Evolutionary conservation across 2,113 vertebrate species (phyloP).

Genomic region (Pelusios castaneus): DNA sequence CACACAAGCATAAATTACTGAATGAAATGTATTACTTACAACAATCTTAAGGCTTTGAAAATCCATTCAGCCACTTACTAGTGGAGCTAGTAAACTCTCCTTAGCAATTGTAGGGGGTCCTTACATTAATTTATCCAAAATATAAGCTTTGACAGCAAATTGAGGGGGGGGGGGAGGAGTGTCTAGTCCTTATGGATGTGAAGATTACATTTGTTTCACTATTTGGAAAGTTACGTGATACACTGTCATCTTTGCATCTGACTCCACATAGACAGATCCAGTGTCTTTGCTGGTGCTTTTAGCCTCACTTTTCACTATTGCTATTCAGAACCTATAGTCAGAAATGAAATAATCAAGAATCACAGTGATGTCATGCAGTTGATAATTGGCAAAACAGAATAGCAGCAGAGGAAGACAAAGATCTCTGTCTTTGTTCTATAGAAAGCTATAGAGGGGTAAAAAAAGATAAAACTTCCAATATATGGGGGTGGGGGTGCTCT

Average conservation of each 20-base stretch:
- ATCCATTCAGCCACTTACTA: no score
- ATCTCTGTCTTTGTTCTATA: fast-evolving
- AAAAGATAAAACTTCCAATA: not conserved
- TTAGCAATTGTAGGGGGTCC: no score
- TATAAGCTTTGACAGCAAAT: no score
- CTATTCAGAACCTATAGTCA: not conserved
- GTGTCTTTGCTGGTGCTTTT: not conserved
- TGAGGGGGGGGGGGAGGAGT: no score
- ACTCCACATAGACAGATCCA: no score
- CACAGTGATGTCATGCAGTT: fast-evolving
- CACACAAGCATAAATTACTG: no score
- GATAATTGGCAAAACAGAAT: not conserved
- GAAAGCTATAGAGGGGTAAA: not conserved
- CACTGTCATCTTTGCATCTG: not conserved
- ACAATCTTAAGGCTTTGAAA: no score
- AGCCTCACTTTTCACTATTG: not conserved
- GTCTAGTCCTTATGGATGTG: not conserved
- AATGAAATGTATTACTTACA: no score
- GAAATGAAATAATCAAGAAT: not conserved
- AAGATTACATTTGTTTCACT: not conserved
- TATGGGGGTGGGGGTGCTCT: not conserved
- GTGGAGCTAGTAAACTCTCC: no score
- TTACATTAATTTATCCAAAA: no score
- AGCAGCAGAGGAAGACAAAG: not conserved
- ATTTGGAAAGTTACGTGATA: not conserved